phyloP scores from a whole-genome alignment of 2,797 vertebrate species.

The Sphenopsis melanotis region DNA sequence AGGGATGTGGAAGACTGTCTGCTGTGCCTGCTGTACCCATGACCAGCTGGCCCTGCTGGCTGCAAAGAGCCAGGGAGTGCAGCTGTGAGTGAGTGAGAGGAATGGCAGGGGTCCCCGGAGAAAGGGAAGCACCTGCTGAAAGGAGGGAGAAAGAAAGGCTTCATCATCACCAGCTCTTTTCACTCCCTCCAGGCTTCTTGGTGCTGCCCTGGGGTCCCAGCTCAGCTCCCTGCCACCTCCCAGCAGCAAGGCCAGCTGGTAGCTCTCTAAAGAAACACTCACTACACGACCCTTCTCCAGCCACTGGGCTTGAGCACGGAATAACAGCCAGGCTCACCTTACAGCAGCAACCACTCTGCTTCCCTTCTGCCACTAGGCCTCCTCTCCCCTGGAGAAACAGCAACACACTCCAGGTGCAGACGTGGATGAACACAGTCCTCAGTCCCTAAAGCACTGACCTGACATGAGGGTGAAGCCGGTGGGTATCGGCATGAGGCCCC shows the following conservation, averaged over 20 bases:
- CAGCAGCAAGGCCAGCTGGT: conserved; percentile 33
- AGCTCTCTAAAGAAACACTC: not conserved
- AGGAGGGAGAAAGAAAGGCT: conserved; percentile 54
- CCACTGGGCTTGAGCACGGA: not conserved
- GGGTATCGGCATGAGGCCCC: conserved; percentile 93
- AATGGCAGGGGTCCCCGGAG: conserved; percentile 80
- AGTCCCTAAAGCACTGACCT: conserved; percentile 74
- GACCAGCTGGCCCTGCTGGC: conserved; percentile 75
- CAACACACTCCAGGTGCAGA: not conserved
- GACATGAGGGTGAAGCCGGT: conserved; percentile 96
- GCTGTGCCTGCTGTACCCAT: conserved; percentile 74
- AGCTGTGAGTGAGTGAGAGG: conserved; percentile 83
- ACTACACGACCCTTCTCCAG: not conserved
- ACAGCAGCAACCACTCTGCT: not conserved
- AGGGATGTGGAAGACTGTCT: conserved; percentile 83
- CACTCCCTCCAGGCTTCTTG: conserved; percentile 15
- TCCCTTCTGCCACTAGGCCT: not conserved
- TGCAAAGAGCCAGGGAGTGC: conserved; percentile 79
- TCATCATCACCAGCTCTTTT: conserved; percentile 25
- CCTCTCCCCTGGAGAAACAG: not conserved
- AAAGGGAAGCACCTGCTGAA: conserved; percentile 79
- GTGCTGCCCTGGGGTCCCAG: conserved; percentile 11
- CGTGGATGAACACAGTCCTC: accelerated
- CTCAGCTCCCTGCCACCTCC: conserved; percentile 20
- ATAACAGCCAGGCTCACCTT: not conserved